Conservation (phyloP, 2,113 vertebrate species). For the Bambusicola thoracicus region DNA sequence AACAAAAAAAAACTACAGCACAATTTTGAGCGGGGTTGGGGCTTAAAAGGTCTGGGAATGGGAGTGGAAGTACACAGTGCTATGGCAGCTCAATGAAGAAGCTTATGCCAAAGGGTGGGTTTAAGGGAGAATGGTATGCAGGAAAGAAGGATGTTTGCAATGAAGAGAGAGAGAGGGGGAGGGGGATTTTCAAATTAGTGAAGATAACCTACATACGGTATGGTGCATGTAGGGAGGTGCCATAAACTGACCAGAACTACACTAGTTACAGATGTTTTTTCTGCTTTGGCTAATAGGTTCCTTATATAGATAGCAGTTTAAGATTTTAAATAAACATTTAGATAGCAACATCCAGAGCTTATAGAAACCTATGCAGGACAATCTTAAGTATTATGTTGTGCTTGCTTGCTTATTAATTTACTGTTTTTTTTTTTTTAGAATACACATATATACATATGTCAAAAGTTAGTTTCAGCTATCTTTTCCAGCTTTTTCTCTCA, state of each 20-base stretch:
- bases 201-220: constrained; percentile 3
- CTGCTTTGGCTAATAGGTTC: neutral
- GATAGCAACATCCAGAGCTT: neutral
- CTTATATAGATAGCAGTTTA: neutral
- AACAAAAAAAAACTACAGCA: fast-evolving
- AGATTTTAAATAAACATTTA: neutral
- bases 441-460: neutral
- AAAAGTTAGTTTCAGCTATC: neutral
- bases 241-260: neutral
- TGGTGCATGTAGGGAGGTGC: neutral
- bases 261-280: neutral
- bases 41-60: neutral
- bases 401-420: neutral
- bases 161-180: neutral
- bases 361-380: neutral
- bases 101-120: neutral
- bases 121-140: neutral
- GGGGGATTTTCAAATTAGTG: neutral
- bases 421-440: neutral
- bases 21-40: fast-evolving
- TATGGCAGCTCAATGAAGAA: neutral
- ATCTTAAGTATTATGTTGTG: neutral
- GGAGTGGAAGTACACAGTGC: neutral
- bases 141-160: constrained; percentile 48
- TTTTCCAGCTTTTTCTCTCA: neutral